Evolutionary conservation across 2,113 vertebrate species (phyloP), one percentile per base, ranked within the genome.

Genomic region (Epinephelus fuscoguttatus): DNA sequence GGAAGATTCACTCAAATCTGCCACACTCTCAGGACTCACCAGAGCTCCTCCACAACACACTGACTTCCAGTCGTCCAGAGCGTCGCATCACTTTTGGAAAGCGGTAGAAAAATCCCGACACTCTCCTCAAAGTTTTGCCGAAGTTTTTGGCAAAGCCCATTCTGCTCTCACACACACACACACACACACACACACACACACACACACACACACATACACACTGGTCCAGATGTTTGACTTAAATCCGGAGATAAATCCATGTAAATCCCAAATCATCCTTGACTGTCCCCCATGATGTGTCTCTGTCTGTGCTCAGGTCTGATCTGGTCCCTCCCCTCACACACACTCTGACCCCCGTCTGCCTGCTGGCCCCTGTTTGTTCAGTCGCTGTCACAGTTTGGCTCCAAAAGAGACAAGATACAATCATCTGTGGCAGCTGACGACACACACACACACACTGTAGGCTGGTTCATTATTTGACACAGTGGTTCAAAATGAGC

Each of bases 81-180:
- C 85, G 82, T 1, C 86, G 85, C 87, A 93, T 86, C 63, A 80
- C 77, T 90, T 94, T 94, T 0, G 94, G 93, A 57, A 95, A 88
- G 11, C 89, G 84, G 23, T 78, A 89, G 59, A 95, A 93, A 84
- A 95, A 88, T 47, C 84, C 84, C 0, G 90, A 94, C 30, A 95
- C 37, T 68, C 93, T 91, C 74, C 92, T 87, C 25, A 95, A 42
- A 61, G 89, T 92, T 70, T 75, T 90, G 6, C 89, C 89, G 42
- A 95, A 82, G 57, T 83, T 84, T 84, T 70, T 93, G 12, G 85
- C 79, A 63, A 95, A 83, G 4, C 93, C 94, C 95, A 96, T 96
- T 12, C 42, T 27, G 56, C 75, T 78, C 70, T 18, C 49, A 40
- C 33, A 40, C 50, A 50, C 62, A 68, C 69, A 30, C 70, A 21